Evolutionary conservation across 2,113 vertebrate genomes (phyloP).

Genomic region (Tyto alba): DNA sequence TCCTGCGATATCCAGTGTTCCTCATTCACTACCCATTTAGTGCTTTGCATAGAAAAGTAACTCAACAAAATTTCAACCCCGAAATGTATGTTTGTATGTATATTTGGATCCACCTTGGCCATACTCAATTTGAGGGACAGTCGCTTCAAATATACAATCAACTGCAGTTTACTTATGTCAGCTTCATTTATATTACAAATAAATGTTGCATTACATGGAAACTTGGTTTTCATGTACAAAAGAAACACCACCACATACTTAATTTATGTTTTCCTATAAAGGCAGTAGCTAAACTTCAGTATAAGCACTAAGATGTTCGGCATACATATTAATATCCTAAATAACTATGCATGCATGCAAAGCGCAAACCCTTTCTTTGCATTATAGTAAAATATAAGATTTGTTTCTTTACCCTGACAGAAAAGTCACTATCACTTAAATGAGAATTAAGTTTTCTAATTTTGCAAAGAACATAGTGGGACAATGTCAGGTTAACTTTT

Average conservation of each 20-base stretch:
- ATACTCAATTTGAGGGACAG: not conserved
- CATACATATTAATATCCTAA: conserved; percentile 28
- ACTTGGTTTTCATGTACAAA: conserved; percentile 34
- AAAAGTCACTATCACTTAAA: not conserved
- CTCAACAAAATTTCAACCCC: not conserved
- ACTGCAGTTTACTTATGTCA: not conserved
- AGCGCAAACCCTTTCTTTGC: conserved; percentile 70
- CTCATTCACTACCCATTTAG: not conserved
- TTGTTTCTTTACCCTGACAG: not conserved
- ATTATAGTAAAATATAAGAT: conserved; percentile 10
- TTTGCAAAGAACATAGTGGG: not conserved
- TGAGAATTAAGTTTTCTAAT: not conserved
- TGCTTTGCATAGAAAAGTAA: not conserved
- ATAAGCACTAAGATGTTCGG: conserved; percentile 22
- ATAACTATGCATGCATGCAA: conserved; percentile 64
- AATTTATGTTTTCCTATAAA: not conserved
- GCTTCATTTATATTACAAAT: not conserved
- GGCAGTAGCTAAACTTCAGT: conserved; percentile 39
- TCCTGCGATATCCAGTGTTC: not conserved
- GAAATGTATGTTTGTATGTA: not conserved
- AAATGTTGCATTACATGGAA: not conserved
- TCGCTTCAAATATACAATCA: not conserved
- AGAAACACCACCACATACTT: not conserved
- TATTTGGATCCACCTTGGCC: not conserved
- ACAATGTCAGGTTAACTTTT: conserved; percentile 30